These are phyloP conservation scores for Pachypeltis micranthus DNA, from an alignment of 1,140 invertebrate genomes.

Conservation along the genomic window DNA sequence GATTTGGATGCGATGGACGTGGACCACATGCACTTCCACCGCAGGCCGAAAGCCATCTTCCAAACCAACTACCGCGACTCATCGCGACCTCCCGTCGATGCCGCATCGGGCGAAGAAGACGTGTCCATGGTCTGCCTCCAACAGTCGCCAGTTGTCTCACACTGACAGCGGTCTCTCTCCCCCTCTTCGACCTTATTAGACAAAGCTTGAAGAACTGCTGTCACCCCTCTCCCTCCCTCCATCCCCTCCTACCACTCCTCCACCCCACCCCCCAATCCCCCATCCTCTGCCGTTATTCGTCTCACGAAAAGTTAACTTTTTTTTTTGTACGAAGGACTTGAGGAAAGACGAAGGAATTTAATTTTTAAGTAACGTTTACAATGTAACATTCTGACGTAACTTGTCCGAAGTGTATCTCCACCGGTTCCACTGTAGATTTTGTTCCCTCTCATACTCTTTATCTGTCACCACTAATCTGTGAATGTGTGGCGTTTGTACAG, in stretches of 20 bases:
- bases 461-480: no score
- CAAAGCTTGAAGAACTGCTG: conserved; percentile 15
- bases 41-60: background rate
- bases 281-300: background rate
- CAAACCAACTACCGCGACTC: background rate
- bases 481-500: no score
- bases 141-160: background rate
- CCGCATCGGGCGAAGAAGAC: background rate
- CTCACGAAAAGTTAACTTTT: no score
- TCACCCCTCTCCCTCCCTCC: no score
- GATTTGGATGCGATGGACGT: conserved; percentile 10
- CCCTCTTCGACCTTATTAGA: conserved; percentile 13
- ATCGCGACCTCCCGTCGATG: background rate
- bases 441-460: no score
- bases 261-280: background rate
- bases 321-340: no score
- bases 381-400: no score
- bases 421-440: no score
- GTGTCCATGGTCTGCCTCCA: conserved; percentile 6
- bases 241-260: no score
- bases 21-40: conserved; percentile 9
- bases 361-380: no score
- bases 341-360: no score
- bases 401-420: no score
- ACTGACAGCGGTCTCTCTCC: conserved; percentile 8